These are phyloP conservation scores for Origma solitaria DNA, from an alignment of 2,113 vertebrate species.

Conservation along the genomic window DNA sequence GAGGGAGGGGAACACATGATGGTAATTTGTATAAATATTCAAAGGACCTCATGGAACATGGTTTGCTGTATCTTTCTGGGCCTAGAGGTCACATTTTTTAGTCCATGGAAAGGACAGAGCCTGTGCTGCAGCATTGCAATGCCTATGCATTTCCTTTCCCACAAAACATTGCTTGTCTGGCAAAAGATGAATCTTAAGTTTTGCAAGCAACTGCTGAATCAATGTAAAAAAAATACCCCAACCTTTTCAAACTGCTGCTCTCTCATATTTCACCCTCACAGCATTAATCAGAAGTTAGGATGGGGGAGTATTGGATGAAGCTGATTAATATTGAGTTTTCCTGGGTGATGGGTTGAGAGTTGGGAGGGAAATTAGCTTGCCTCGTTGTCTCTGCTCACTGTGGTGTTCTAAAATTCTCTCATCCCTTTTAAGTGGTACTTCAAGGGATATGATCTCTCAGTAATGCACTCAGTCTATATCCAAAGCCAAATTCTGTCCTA, in stretches of 20 bases:
- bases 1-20: not conserved
- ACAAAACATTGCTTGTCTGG: not conserved
- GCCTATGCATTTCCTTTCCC: not conserved
- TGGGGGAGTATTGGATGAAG: not conserved
- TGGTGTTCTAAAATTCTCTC: not conserved
- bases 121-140: not conserved
- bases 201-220: not conserved
- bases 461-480: not conserved
- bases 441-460: not conserved
- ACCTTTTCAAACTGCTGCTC: not conserved
- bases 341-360: not conserved
- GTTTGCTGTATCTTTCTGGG: not conserved
- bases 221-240: not conserved
- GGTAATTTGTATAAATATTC: constrained; percentile 2
- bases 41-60: not conserved
- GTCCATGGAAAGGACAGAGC: not conserved
- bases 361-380: not conserved
- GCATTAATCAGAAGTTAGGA: not conserved
- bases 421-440: not conserved
- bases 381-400: not conserved
- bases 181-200: not conserved
- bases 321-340: not conserved
- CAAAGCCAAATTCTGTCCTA: not conserved
- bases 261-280: not conserved
- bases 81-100: not conserved